Conservation (phyloP, 2,888 invertebrate species). For the Rhogogaster chlorosoma region DNA sequence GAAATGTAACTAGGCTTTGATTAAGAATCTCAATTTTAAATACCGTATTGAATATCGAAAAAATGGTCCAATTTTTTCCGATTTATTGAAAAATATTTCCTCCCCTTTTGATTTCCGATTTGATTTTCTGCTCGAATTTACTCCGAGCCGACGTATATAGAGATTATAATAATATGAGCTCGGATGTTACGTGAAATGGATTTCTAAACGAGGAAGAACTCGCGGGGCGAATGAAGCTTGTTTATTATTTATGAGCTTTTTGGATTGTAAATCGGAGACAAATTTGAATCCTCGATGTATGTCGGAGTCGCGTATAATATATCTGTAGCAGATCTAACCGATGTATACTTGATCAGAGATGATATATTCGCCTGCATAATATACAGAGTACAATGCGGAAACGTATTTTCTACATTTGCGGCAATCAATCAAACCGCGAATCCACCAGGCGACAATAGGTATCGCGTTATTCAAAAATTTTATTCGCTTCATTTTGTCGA, state of each 20-base stretch:
- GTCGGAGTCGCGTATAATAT: not conserved
- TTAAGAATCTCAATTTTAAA: not conserved
- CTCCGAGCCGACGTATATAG: too few relatives aligned
- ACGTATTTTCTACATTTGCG: not conserved
- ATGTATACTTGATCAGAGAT: not conserved
- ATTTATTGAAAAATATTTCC: not conserved
- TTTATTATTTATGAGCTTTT: conserved; percentile 26
- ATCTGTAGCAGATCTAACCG: not conserved
- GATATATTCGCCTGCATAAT: not conserved
- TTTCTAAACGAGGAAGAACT: not conserved
- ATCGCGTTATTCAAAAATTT: not conserved
- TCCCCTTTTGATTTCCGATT: not conserved
- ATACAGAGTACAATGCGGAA: not conserved
- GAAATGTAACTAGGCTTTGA: not conserved
- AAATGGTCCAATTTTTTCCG: too few relatives aligned
- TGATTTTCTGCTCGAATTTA: not conserved
- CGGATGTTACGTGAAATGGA: not conserved
- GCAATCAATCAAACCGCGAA: conserved; percentile 11
- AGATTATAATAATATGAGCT: not conserved
- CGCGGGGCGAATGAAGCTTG: not conserved
- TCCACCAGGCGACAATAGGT: not conserved
- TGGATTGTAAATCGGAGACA: not conserved
- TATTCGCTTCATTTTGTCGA: not conserved
- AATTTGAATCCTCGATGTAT: conserved; percentile 15
- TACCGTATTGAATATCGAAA: not conserved